Percentiles rank a stretch among this genome's conserved stretches.
Conservation (phyloP, 2,113 vertebrate species). For the Coryphaenoides rupestris region DNA sequence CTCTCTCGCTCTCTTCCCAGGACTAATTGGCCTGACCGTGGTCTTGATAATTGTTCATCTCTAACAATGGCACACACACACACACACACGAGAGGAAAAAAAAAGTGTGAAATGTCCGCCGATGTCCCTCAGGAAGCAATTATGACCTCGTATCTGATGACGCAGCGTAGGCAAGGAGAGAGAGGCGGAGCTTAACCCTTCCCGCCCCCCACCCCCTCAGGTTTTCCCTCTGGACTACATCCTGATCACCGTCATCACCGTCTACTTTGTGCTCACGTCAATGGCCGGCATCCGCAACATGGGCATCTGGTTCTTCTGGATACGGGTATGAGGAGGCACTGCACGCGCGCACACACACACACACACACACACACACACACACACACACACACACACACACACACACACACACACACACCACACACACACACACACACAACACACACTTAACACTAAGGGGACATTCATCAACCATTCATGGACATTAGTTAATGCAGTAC, state of each 20-base stretch:
- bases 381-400: too few relatives aligned
- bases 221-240: conserved; percentile 97
- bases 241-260: conserved; percentile 92
- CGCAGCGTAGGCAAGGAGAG: neutral
- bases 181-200: conserved; percentile 25
- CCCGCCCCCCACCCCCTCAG: conserved; percentile 65
- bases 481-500: too few relatives aligned
- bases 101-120: neutral
- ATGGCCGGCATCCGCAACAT: conserved; percentile 98
- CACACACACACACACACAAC: too few relatives aligned
- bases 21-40: conserved; percentile 7
- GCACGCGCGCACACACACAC: too few relatives aligned
- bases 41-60: conserved; percentile 2
- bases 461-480: too few relatives aligned
- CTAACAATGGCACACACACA: neutral
- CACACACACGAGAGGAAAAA: neutral
- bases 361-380: too few relatives aligned
- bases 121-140: conserved; percentile 12
- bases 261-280: conserved; percentile 97
- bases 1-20: neutral
- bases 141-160: conserved; percentile 4
- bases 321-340: conserved; percentile 75
- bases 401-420: too few relatives aligned
- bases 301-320: conserved; percentile 99
- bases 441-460: too few relatives aligned